A percentile compares a stretch with the other conserved stretches of the same genome.
These are phyloP conservation scores for Papilio demoleus DNA, from an alignment of 2,888 invertebrate species.

Conservation along the genomic window DNA sequence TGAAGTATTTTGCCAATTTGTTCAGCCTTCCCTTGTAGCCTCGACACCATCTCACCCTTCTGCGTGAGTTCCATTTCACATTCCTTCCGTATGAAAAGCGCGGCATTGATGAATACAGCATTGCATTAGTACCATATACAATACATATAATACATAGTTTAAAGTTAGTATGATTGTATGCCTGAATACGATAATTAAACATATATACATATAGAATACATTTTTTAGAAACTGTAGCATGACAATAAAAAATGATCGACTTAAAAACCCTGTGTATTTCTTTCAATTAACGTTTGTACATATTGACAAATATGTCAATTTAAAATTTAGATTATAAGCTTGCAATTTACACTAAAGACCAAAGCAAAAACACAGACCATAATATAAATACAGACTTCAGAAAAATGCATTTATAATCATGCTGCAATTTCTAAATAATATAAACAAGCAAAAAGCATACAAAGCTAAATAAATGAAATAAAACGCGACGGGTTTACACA, in stretches of 20 bases:
- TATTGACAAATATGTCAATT: too few species aligned
- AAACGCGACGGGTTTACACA: not conserved
- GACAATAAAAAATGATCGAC: not conserved
- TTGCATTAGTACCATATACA: slow-evolving; percentile 67
- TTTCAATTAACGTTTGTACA: too few species aligned
- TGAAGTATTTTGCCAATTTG: slow-evolving; percentile 97
- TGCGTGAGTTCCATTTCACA: slow-evolving; percentile 97
- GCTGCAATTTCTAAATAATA: slow-evolving; percentile 18
- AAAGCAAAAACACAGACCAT: not conserved
- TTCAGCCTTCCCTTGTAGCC: slow-evolving; percentile 96
- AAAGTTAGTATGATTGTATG: slow-evolving; percentile 8
- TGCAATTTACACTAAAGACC: not conserved
- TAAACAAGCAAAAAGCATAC: slow-evolving; percentile 6
- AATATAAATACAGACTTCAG: not conserved
- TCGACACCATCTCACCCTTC: slow-evolving; percentile 97
- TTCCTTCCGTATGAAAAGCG: slow-evolving; percentile 86
- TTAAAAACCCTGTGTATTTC: not conserved
- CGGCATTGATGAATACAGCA: slow-evolving; percentile 78
- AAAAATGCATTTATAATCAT: slow-evolving; percentile 1
- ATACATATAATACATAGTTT: slow-evolving; percentile 20
- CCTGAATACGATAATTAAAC: slow-evolving; percentile 7
- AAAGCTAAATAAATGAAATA: slow-evolving; percentile 9
- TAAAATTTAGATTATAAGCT: not conserved
- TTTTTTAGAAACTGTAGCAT: not conserved
- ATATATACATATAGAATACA: not conserved